Base-by-base conservation (phyloP, 1,140 invertebrate genomes). In the Sogatella furcifera region DNA sequence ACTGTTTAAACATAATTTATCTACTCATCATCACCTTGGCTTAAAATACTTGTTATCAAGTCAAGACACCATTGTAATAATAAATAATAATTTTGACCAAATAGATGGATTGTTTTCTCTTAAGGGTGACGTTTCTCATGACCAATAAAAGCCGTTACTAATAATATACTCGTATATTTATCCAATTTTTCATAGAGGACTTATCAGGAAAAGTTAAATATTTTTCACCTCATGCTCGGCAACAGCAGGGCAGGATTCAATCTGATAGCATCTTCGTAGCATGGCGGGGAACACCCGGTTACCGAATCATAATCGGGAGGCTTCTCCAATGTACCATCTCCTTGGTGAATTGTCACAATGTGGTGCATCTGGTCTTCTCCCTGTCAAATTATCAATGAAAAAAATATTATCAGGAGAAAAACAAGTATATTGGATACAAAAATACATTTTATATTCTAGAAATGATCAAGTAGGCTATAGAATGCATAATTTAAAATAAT, bases 211-310 rank as follows among this genome's bases (percentile, higher is more conserved):
- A 28, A 28, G 2, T 6, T 28, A 28, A 28, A 4, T 2, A 28
- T 28, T 28, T 4, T 14, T 49, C 46, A 49, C 46, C 46, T 49
- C 41, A 41, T 58, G 41, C 46, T 46, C 6, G 52, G 44, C 15
- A 64, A 46, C 1, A 65, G 59, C 14, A 59, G 73, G 54, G 76
- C 74, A 31, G 84, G 84, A 72, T 81, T 81, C 57, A 87, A 71
- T 69, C 84, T 85, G 65, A 87, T 85, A 13, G 85, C 85, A 65
- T 86, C 84, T 62, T 86, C 84, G 68, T 87, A 87, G 24, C 81
- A 83, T 0, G 85, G 85, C 15, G 64, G 53, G 44, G 80, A 77
- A 28, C 60, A 57, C 15, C 82, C 83, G 2, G 81, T 80, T 24
- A 86, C 83, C 0, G 81, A 78, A 64, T 86, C 83, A 69, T 87